Percentiles rank a stretch among this genome's conserved stretches.
These are phyloP conservation scores for Chaenogobius annularis DNA, from an alignment of 2,113 vertebrate species.

Conservation along the genomic window DNA sequence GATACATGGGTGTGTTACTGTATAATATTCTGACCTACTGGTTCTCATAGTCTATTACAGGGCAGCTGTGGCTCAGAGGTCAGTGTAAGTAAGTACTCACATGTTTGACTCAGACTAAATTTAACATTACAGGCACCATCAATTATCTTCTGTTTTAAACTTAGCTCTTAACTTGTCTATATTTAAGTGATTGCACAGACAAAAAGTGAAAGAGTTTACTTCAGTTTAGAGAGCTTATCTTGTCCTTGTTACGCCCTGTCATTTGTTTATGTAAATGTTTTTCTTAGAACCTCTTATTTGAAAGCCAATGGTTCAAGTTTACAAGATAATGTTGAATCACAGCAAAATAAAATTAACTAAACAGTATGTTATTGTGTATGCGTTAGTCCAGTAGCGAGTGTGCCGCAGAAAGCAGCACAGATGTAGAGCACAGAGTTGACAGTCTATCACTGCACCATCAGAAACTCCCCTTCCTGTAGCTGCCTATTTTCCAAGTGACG, in stretches of 20 bases:
- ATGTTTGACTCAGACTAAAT: constrained; percentile 54
- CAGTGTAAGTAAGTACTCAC: constrained; percentile 19
- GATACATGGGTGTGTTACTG: not conserved
- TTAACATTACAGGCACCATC: constrained; percentile 47
- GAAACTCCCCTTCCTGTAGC: not conserved
- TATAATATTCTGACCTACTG: not conserved
- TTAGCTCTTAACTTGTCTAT: constrained; percentile 12
- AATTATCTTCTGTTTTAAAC: constrained; percentile 60
- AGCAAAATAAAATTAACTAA: not conserved
- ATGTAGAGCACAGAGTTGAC: constrained; percentile 40
- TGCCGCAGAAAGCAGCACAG: constrained; percentile 30
- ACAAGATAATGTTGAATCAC: not conserved
- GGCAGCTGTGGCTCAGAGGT: constrained; percentile 23
- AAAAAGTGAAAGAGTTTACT: not conserved
- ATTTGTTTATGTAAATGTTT: constrained; percentile 53
- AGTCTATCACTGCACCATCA: constrained; percentile 12
- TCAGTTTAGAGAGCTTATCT: not conserved
- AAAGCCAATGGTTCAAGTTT: not conserved
- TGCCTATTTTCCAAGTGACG: constrained; percentile 22
- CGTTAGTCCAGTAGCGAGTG: constrained; percentile 6
- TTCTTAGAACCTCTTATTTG: constrained; percentile 8
- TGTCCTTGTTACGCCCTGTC: not conserved
- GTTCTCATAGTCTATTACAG: constrained; percentile 21
- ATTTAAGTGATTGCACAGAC: constrained; percentile 3
- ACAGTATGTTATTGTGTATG: not conserved